A percentile compares a stretch with the other conserved stretches of the same genome.
Conservation (phyloP, 2,797 vertebrate species). For the Jordanella pulchra region DNA sequence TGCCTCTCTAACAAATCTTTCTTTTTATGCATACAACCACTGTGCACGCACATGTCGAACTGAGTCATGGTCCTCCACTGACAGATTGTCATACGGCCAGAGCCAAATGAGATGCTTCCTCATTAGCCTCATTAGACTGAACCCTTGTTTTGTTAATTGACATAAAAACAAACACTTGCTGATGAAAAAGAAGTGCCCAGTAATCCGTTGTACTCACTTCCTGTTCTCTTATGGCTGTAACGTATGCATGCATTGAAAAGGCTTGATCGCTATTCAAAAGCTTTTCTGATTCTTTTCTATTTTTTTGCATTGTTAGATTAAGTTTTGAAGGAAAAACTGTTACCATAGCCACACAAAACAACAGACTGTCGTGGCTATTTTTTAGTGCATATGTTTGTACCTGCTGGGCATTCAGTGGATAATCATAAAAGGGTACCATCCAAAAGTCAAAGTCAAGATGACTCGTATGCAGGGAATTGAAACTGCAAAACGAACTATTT, state of each 20-base stretch:
- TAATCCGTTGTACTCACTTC: conserved; percentile 42
- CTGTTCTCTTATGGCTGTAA: conserved; percentile 16
- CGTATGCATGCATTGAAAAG: conserved; percentile 10
- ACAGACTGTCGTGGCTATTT: background rate
- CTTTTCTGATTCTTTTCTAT: conserved; percentile 14
- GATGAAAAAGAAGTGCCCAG: conserved; percentile 59
- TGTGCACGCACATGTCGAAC: background rate
- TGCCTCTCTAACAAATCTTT: background rate
- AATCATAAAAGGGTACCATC: background rate
- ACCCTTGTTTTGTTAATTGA: conserved; percentile 73
- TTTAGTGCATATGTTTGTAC: background rate
- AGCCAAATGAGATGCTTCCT: conserved; percentile 61
- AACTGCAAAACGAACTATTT: background rate
- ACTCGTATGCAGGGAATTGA: background rate
- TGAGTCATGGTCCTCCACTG: conserved; percentile 33
- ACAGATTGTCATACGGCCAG: conserved; percentile 55
- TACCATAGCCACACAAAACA: background rate
- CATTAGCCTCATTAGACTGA: conserved; percentile 72
- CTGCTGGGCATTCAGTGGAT: background rate
- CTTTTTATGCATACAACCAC: background rate
- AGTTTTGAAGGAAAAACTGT: background rate
- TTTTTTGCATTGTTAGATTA: background rate
- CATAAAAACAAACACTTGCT: conserved; percentile 73
- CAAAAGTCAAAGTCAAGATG: background rate
- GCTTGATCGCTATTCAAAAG: conserved; percentile 23